Evolutionary conservation across 92 coral and sea anemone species (phyloP), one percentile per base, ranked within the genome.

Genomic region (Epizoanthus ramosus): DNA sequence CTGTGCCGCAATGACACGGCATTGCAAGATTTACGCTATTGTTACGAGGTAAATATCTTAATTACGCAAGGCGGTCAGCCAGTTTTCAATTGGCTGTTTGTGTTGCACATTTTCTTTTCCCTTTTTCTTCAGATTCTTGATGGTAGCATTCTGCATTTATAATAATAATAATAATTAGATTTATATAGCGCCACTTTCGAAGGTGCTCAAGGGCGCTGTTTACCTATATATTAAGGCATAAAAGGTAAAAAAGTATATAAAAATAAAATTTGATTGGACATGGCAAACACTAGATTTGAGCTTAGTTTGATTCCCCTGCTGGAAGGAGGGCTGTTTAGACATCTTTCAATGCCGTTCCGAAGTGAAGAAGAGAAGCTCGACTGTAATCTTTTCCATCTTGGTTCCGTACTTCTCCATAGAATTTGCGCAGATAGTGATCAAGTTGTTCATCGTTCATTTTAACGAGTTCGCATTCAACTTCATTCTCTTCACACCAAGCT

Each of bases 351-450:
- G 17, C 85, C 92, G 53, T 89, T 71, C 54, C 90, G 71, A 8
- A 88, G 35, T 73, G 31, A 8, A 85, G 77, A 0, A 90, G 80
- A 5, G 88, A 74, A 35, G 88, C 81, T 28, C 90, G 59, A 74
- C 92, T 83, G 41, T 91, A 88, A 74, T 85, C 63, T 80, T 81
- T 84, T 18, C 94, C 94, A 15, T 72, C 66, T 70, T 73, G 69
- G 86, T 77, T 85, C 4, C 88, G 19, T 0, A 82, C 92, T 53
- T 91, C 88, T 14, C 87, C 92, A 60, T 91, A 91, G 58, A 91
- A 88, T 57, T 85, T 79, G 8, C 63, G 12, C 19, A 84, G 70
- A 63, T 16, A 64, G 66, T 56, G 14, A 67, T 91, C 88, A 6
- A 88, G 80, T 63, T 91, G 79, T 21, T 63, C 69, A 28, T 56